Conservation (phyloP, 1,140 invertebrate genomes). For the Holcopasites calliopsidis region DNA sequence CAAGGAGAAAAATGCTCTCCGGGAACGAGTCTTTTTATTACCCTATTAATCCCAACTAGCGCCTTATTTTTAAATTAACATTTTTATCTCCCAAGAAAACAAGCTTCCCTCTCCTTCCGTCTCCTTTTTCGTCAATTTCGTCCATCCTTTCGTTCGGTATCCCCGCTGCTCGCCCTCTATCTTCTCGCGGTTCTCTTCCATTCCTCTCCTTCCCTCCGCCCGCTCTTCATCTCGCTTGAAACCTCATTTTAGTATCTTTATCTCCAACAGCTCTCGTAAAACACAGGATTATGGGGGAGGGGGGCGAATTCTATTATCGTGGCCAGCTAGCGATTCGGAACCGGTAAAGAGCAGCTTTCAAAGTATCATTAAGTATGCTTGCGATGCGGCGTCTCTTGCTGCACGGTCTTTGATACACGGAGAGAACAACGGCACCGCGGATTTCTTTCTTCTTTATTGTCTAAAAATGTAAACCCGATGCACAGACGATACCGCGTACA, state of each 20-base stretch:
- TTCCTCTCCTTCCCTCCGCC: not conserved
- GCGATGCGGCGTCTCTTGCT: slow-evolving; percentile 5
- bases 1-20: slow-evolving; percentile 63
- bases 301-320: slow-evolving; percentile 75
- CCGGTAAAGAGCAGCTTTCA: slow-evolving; percentile 69
- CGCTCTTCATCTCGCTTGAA: slow-evolving; percentile 20
- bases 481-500: slow-evolving; percentile 11
- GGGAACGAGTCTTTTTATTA: slow-evolving; percentile 73
- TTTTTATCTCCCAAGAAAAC: slow-evolving; percentile 75
- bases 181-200: slow-evolving; percentile 26
- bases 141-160: slow-evolving; percentile 18
- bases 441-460: slow-evolving; percentile 20
- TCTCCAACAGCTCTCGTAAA: slow-evolving; percentile 70
- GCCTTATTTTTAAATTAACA: slow-evolving; percentile 78
- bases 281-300: slow-evolving; percentile 73
- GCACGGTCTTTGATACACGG: slow-evolving; percentile 8
- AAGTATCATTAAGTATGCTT: slow-evolving; percentile 65
- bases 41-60: slow-evolving; percentile 77
- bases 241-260: slow-evolving; percentile 61
- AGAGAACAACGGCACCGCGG: not conserved
- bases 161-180: slow-evolving; percentile 15
- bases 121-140: slow-evolving; percentile 22
- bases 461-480: slow-evolving; percentile 22
- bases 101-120: slow-evolving; percentile 63
- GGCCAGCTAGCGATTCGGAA: slow-evolving; percentile 68